phyloP scores from a whole-genome alignment of 2,888 invertebrate species.

The Polymixis flavicincta region DNA sequence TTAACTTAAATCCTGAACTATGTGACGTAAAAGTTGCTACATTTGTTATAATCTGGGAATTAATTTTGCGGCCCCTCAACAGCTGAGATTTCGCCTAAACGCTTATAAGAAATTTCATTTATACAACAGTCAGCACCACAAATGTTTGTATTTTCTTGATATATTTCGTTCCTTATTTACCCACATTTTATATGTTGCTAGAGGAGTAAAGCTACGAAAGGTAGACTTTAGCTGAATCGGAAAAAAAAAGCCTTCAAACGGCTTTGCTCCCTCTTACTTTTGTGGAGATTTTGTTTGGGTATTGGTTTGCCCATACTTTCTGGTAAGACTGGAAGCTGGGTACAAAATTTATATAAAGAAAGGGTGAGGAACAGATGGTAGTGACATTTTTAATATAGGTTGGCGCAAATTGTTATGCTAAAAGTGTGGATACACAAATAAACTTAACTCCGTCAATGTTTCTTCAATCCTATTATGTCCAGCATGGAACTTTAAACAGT shows the following conservation, averaged over 20 bases:
- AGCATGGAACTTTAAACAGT: not conserved
- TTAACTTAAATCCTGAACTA: constrained; percentile 37
- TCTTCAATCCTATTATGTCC: not conserved
- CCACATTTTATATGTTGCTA: constrained; percentile 8
- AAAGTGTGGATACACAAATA: not conserved
- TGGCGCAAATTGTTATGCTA: not conserved
- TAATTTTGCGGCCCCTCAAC: not conserved
- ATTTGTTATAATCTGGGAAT: constrained; percentile 16
- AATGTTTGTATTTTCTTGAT: not conserved
- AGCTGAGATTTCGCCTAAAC: constrained; percentile 2
- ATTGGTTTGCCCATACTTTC: not conserved
- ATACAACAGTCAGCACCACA: not conserved
- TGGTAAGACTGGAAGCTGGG: not conserved
- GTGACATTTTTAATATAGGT: constrained; percentile 1
- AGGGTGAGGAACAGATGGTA: not conserved
- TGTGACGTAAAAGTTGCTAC: constrained; percentile 25
- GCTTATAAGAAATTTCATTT: constrained; percentile 1
- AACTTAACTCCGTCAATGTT: not conserved
- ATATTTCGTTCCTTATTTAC: constrained; percentile 4
- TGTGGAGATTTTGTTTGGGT: not conserved
- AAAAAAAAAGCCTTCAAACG: not conserved
- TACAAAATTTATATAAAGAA: not conserved
- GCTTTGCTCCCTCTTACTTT: not conserved
- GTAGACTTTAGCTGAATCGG: constrained; percentile 9
- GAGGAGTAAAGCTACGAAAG: constrained; percentile 2